Percentiles rank a stretch among this genome's conserved stretches.
These are phyloP conservation scores for Panorpa germanica DNA, from an alignment of 2,888 invertebrate species.

Conservation along the genomic window DNA sequence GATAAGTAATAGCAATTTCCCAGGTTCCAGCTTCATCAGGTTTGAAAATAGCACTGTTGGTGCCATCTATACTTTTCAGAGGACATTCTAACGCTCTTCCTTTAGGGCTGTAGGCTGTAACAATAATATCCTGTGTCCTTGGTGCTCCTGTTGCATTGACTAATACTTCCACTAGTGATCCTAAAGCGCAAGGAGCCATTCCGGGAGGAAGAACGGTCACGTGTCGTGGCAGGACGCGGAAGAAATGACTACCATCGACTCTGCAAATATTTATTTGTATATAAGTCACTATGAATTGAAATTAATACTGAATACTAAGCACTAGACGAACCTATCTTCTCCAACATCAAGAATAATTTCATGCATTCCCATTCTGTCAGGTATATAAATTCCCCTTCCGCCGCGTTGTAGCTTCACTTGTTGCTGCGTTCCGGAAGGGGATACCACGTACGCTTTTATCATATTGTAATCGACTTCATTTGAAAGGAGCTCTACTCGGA, in stretches of 20 bases:
- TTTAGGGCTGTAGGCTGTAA: constrained; percentile 82
- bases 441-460: constrained; percentile 56
- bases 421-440: constrained; percentile 52
- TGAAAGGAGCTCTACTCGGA: constrained; percentile 53
- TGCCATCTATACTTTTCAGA: constrained; percentile 70
- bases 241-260: constrained; percentile 48
- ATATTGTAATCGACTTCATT: constrained; percentile 50
- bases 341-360: constrained; percentile 50
- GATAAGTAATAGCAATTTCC: constrained; percentile 91
- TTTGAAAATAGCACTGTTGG: constrained; percentile 90
- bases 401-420: constrained; percentile 41
- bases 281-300: constrained; percentile 3
- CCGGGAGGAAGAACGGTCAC: constrained; percentile 79
- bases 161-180: constrained; percentile 87
- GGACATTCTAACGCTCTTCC: constrained; percentile 67
- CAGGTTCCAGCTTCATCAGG: constrained; percentile 95
- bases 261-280: constrained; percentile 17
- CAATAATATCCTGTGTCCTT: constrained; percentile 66
- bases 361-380: constrained; percentile 86
- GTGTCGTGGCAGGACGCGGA: constrained; percentile 72
- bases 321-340: constrained; percentile 28
- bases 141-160: constrained; percentile 71
- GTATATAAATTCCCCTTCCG: constrained; percentile 70
- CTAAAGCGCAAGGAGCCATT: constrained; percentile 88
- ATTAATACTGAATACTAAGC: neutral